Percentiles rank a stretch among this genome's conserved stretches.
phyloP scores from a whole-genome alignment of 2,797 vertebrate species.

The Clarias laeviceps region DNA sequence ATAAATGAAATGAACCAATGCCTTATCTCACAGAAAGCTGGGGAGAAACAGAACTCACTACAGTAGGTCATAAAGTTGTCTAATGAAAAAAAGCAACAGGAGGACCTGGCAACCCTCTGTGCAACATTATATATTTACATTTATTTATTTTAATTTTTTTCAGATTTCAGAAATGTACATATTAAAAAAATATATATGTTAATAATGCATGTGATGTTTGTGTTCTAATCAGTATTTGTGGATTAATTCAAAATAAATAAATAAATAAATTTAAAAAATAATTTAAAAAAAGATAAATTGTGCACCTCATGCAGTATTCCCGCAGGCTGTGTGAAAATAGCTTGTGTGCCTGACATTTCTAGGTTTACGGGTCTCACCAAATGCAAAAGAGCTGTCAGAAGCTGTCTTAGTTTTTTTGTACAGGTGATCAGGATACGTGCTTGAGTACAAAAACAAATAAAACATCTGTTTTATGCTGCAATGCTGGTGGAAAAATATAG shows the following conservation, averaged over 20 bases:
- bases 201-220: not conserved
- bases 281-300: too few species aligned
- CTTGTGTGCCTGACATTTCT: not conserved
- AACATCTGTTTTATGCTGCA: not conserved
- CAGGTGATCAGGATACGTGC: not conserved
- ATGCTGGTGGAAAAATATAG: not conserved
- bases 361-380: not conserved
- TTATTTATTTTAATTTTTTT: too few species aligned
- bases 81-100: not conserved
- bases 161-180: not conserved
- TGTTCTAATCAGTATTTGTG: not conserved
- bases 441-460: not conserved
- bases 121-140: not conserved
- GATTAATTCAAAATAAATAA: too few species aligned
- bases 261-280: too few species aligned
- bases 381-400: not conserved
- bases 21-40: not conserved
- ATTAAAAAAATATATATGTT: not conserved
- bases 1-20: not conserved
- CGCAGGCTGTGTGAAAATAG: too few species aligned
- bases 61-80: too few species aligned
- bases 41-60: not conserved
- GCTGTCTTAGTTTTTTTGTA: not conserved
- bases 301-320: not conserved
- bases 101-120: not conserved